Evolutionary conservation across 2,113 vertebrate species (phyloP).

Genomic region (Thamnophis sirtalis): DNA sequence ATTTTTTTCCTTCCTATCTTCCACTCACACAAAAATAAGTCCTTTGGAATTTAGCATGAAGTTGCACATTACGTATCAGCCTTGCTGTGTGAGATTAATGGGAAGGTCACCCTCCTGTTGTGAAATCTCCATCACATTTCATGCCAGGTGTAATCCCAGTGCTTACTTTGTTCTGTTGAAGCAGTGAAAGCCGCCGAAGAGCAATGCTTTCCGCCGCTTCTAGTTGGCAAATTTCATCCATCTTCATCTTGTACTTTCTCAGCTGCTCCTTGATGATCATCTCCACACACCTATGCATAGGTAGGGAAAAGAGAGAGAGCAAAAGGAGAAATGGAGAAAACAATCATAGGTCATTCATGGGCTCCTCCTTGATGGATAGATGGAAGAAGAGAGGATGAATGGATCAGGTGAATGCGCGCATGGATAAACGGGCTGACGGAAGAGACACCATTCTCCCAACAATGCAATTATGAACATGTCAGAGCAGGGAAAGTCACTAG

Average conservation of each 20-base stretch:
- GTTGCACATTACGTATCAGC: background rate
- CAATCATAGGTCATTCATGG: background rate
- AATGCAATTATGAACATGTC: background rate
- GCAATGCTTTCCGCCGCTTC: slow-evolving; percentile 88
- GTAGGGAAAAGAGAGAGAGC: background rate
- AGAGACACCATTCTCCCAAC: background rate
- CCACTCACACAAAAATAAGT: background rate
- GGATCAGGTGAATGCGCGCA: background rate
- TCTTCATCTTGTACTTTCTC: slow-evolving; percentile 89
- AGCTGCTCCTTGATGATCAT: slow-evolving; percentile 95
- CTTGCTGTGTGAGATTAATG: background rate
- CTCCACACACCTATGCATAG: slow-evolving; percentile 84
- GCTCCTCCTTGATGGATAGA: background rate
- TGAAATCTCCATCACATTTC: background rate
- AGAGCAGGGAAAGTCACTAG: slow-evolving; percentile 1
- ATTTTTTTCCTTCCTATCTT: background rate
- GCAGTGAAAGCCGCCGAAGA: slow-evolving; percentile 84
- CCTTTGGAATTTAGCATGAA: background rate
- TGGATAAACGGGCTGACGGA: background rate
- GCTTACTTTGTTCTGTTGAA: slow-evolving; percentile 81
- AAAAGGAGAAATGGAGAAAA: background rate
- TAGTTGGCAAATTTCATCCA: slow-evolving; percentile 93
- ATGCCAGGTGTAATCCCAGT: background rate
- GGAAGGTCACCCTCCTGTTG: background rate
- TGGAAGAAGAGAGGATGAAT: background rate